Evolutionary conservation across 2,888 invertebrate species (phyloP), one percentile per base, ranked within the genome.

Genomic region (Arenicola marina): DNA sequence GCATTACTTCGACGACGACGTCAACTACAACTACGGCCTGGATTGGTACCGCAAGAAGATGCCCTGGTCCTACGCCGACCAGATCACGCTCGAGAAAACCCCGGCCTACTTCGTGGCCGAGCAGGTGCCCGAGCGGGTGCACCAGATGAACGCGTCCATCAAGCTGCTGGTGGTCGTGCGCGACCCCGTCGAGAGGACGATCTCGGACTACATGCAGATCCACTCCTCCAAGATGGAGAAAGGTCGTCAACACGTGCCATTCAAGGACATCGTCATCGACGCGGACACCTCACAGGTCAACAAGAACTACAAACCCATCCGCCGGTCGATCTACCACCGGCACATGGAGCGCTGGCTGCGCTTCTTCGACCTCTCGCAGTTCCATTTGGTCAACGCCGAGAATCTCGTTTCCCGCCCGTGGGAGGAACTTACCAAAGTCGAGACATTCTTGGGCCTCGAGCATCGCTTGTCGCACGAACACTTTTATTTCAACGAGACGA

Each of bases 81-180:
- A 96, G 84, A 91, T 96, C 73, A 95, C 95, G 61, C 92, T 96
- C 74, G 98, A 98, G 84, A 98, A 99, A 85, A 96, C 95, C 75
- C 98, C 98, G 3, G 94, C 95, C 77, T 98, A 98, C 85, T 98
- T 98, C 85, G 93, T 96, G 51, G 94, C 94, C 61, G 91, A 93
- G 18, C 91, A 93, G 88, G 96, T 94, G 34, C 96, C 98, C 15
- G 92, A 93, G 84, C 87, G 98, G 69, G 93, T 99, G 59, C 88
- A 91, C 72, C 92, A 92, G 64, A 95, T 98, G 93, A 96, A 98
- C 86, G 89, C 92, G 7, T 91, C 92, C 79, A 90, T 95, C 34
- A 77, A 94, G 76, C 86, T 99, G 63, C 88, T 98, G 68, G 87
- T 98, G 73, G 95, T 98, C 77, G 93, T 99, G 28, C 88, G 98